These are phyloP conservation scores for Crambe crambe DNA, from an alignment of 37 sponge, comb jelly and placozoan genomes.

Conservation along the genomic window DNA sequence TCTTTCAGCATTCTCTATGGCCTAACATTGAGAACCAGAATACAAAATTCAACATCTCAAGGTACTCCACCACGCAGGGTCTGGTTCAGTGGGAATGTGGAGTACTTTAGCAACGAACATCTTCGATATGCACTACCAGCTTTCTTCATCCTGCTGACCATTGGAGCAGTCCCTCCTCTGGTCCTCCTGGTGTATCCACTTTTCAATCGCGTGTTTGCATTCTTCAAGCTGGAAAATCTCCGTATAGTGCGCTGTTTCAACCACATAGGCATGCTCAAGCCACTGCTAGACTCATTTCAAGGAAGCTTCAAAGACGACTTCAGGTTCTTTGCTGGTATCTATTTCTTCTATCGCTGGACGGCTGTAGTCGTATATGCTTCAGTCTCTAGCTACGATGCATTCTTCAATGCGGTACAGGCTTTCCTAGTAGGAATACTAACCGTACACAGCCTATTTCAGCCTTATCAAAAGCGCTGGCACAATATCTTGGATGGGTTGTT, in stretches of 20 bases:
- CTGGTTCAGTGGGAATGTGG: constrained; percentile 26
- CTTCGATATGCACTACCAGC: constrained; percentile 59
- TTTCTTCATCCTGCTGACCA: constrained; percentile 18
- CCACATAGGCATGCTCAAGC: constrained; percentile 25
- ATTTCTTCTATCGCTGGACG: constrained; percentile 36
- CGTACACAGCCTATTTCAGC: constrained; percentile 49
- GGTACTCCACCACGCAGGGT: neutral
- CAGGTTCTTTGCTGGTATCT: constrained; percentile 59
- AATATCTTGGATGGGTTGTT: constrained; percentile 49
- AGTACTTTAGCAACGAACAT: constrained; percentile 32
- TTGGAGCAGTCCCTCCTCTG: constrained; percentile 16
- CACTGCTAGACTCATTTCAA: constrained; percentile 51
- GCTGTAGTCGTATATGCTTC: neutral
- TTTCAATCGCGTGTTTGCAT: constrained; percentile 5
- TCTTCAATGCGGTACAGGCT: neutral
- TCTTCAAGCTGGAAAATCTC: constrained; percentile 19
- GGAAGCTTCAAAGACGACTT: constrained; percentile 49
- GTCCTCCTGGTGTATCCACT: constrained; percentile 36
- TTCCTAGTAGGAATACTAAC: constrained; percentile 7
- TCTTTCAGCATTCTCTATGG: constrained; percentile 31
- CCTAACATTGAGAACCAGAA: neutral
- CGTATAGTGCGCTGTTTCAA: neutral
- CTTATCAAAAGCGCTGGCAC: constrained; percentile 31
- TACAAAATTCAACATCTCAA: neutral
- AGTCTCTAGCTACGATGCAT: neutral